A percentile compares a stretch with the other conserved stretches of the same genome.
These are phyloP conservation scores for Drosophila mojavensis DNA, from an alignment of 1,140 invertebrate genomes.

Conservation along the genomic window DNA sequence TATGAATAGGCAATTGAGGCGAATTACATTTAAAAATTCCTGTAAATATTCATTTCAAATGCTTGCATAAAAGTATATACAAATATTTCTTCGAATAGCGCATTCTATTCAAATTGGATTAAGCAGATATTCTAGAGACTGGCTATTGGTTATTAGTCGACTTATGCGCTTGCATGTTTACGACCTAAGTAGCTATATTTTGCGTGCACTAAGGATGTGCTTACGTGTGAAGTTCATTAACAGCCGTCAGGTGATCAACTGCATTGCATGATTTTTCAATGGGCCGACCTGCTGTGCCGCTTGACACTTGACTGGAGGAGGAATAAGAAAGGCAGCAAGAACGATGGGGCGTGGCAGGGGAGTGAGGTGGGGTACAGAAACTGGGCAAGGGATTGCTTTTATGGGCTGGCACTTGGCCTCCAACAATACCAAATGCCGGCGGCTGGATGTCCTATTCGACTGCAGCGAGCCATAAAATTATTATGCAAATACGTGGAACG, in stretches of 20 bases:
- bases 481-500: slow-evolving; percentile 65
- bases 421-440: slow-evolving; percentile 54
- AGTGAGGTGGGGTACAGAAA: not conserved
- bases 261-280: slow-evolving; percentile 53
- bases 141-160: too few species aligned
- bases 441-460: slow-evolving; percentile 64
- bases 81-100: too few species aligned
- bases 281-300: slow-evolving; percentile 23
- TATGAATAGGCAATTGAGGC: too few species aligned
- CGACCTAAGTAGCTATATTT: slow-evolving; percentile 3
- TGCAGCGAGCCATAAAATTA: slow-evolving; percentile 77
- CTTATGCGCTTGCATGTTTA: slow-evolving; percentile 8
- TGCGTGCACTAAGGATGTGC: not conserved
- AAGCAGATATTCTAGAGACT: not conserved
- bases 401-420: slow-evolving; percentile 57
- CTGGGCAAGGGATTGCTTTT: slow-evolving; percentile 31
- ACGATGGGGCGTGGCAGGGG: too few species aligned
- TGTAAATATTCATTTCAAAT: too few species aligned
- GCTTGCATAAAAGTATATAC: too few species aligned
- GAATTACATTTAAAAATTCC: too few species aligned
- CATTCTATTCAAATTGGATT: not conserved
- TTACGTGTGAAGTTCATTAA: slow-evolving; percentile 57
- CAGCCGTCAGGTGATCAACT: slow-evolving; percentile 51
- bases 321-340: too few species aligned
- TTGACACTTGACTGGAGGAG: slow-evolving; percentile 6